These are phyloP conservation scores for Brachyopa scutellaris DNA, from an alignment of 2,888 invertebrate genomes.

Conservation along the genomic window DNA sequence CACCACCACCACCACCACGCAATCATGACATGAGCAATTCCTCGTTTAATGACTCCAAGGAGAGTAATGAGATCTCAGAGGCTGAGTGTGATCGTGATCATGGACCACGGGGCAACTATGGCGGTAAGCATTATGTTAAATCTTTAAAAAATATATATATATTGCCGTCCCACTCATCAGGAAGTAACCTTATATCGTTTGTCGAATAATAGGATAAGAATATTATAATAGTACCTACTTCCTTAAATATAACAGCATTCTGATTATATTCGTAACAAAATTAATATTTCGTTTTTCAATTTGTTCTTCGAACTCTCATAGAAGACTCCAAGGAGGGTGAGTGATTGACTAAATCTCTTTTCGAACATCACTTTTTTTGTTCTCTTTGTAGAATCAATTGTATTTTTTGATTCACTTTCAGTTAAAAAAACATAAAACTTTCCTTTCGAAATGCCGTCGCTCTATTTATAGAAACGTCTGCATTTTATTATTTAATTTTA, in stretches of 20 bases:
- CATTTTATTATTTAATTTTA: slow-evolving; percentile 46
- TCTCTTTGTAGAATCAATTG: slow-evolving; percentile 30
- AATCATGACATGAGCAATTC: slow-evolving; percentile 92
- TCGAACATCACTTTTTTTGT: slow-evolving; percentile 39
- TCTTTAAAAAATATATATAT: neutral
- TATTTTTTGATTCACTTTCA: slow-evolving; percentile 54
- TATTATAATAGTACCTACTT: too few species aligned
- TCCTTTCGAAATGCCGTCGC: slow-evolving; percentile 51
- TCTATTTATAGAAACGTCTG: slow-evolving; percentile 51
- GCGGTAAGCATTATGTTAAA: slow-evolving; percentile 85
- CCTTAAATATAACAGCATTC: slow-evolving; percentile 19
- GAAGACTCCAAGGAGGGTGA: slow-evolving; percentile 82
- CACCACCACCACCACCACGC: slow-evolving; percentile 89
- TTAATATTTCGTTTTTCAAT: slow-evolving; percentile 54
- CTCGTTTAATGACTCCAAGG: slow-evolving; percentile 95
- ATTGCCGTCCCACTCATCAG: too few species aligned
- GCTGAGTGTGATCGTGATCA: slow-evolving; percentile 95
- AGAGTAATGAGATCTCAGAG: slow-evolving; percentile 96
- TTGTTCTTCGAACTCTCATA: slow-evolving; percentile 72
- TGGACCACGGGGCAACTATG: slow-evolving; percentile 90
- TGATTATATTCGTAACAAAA: slow-evolving; percentile 39
- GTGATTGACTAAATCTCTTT: slow-evolving; percentile 75
- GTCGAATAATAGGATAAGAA: slow-evolving; percentile 2
- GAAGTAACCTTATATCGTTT: slow-evolving; percentile 14
- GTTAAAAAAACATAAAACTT: slow-evolving; percentile 3